Percentiles rank a stretch among this genome's conserved stretches.
phyloP scores from a whole-genome alignment of 2,113 vertebrate species.

The Oreotragus oreotragus region DNA sequence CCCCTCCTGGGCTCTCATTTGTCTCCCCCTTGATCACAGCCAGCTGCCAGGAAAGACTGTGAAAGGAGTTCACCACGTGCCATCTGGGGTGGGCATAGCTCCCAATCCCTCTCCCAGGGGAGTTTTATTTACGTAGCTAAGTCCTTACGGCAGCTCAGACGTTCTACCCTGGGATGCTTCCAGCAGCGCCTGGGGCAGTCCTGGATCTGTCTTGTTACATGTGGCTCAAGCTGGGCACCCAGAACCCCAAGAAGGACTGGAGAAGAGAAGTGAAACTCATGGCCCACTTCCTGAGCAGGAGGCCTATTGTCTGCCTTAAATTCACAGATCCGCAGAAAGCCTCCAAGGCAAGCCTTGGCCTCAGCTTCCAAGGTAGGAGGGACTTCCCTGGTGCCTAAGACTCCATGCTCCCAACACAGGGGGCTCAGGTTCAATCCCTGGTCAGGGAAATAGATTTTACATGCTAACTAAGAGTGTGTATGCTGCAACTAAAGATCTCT shows the following conservation, averaged over 20 bases:
- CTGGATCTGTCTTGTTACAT: not conserved
- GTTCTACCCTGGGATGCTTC: not conserved
- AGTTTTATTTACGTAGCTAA: not conserved
- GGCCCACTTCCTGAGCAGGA: not conserved
- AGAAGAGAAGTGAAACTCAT: not conserved
- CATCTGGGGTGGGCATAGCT: not conserved
- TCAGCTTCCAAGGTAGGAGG: not conserved
- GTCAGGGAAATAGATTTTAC: not conserved
- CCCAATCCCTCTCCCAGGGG: not conserved
- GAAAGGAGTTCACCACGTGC: not conserved
- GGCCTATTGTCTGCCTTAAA: not conserved
- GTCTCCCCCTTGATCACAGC: not conserved
- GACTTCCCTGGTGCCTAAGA: not conserved
- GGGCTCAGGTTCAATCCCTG: not conserved
- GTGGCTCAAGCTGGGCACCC: not conserved
- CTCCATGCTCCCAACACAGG: not conserved
- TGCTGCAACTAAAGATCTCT: not conserved
- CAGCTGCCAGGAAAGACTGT: not conserved
- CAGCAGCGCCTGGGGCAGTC: too few relatives aligned
- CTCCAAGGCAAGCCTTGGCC: not conserved
- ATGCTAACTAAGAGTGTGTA: not conserved
- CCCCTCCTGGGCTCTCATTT: not conserved
- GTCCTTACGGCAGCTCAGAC: not conserved
- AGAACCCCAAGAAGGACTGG: not conserved
- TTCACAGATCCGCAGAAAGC: not conserved